These are phyloP conservation scores for Pentalonia nigronervosa DNA, from an alignment of 1,140 invertebrate genomes.

Conservation along the genomic window DNA sequence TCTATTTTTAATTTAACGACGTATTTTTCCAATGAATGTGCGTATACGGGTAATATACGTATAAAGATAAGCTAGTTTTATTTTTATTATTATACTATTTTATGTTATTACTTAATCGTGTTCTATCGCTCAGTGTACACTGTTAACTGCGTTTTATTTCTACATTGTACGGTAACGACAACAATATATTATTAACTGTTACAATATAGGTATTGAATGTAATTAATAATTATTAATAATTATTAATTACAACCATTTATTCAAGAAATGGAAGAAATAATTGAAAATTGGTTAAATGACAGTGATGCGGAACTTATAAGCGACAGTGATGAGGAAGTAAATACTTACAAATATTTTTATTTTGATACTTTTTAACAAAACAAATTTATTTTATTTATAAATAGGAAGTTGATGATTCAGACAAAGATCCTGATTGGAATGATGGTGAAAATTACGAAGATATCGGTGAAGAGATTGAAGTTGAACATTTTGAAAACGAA, in stretches of 20 bases:
- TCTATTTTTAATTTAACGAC: neutral
- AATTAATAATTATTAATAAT: neutral
- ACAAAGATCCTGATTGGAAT: conserved; percentile 10
- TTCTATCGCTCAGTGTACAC: neutral
- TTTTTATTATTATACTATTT: too few species aligned
- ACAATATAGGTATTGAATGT: neutral
- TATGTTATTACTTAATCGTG: neutral
- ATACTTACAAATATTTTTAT: conserved; percentile 5
- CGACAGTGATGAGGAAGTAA: conserved; percentile 3
- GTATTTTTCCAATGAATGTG: neutral
- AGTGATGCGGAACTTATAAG: conserved; percentile 4
- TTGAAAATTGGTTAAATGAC: conserved; percentile 18
- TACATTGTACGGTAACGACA: neutral
- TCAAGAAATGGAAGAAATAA: neutral
- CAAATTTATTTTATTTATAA: conserved; percentile 15
- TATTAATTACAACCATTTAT: neutral
- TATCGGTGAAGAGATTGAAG: neutral
- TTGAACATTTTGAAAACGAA: neutral
- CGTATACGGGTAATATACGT: neutral
- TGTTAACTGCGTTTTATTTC: neutral
- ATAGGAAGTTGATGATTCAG: neutral
- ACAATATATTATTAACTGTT: too few species aligned
- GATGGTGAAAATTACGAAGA: neutral
- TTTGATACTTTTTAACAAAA: neutral
- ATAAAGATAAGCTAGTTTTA: too few species aligned